Conservation (phyloP, 2,113 vertebrate genomes). For the Lontra canadensis region DNA sequence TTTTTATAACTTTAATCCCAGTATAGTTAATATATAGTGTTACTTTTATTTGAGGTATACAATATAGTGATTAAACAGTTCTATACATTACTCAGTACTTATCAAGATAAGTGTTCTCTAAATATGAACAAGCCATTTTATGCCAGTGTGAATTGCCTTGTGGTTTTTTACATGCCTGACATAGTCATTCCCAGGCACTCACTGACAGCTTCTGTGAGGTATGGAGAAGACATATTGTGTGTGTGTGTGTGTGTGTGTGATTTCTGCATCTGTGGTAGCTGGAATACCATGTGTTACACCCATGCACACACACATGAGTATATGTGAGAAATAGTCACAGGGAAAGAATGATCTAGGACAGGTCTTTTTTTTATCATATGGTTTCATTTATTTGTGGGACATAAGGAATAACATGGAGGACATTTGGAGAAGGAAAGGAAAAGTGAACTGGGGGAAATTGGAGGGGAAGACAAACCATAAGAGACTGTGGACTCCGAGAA, state of each 20-base stretch:
- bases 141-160: not conserved
- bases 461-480: too few species aligned
- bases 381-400: too few species aligned
- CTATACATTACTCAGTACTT: not conserved
- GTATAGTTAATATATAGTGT: not conserved
- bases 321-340: not conserved
- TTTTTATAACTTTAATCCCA: not conserved
- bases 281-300: not conserved
- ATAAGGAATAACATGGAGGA: too few species aligned
- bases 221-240: not conserved
- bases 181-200: not conserved
- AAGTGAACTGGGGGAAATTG: too few species aligned
- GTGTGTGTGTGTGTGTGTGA: not conserved
- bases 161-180: not conserved
- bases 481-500: too few species aligned
- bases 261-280: not conserved
- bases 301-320: not conserved
- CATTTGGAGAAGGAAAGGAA: too few species aligned
- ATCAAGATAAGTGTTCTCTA: not conserved
- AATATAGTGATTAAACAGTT: not conserved
- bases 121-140: not conserved
- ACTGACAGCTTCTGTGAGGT: not conserved
- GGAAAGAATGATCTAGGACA: not conserved
- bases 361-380: not conserved
- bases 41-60: not conserved